Evolutionary conservation across 1,140 invertebrate species (phyloP).

Genomic region (Reticulitermes speratus): DNA sequence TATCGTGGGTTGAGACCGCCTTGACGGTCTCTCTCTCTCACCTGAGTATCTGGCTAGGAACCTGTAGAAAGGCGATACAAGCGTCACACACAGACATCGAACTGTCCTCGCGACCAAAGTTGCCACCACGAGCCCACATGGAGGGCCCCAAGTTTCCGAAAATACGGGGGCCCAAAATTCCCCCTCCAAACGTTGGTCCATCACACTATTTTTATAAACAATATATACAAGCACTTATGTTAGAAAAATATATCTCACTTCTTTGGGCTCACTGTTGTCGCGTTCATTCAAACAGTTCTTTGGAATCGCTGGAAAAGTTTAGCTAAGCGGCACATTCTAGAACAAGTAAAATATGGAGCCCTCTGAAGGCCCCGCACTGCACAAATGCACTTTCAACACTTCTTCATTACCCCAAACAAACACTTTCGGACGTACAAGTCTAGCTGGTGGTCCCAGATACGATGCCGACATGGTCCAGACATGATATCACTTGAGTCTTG

Average conservation of each 20-base stretch:
- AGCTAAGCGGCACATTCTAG: not conserved
- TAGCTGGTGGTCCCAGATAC: not conserved
- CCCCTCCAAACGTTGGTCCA: constrained; percentile 3
- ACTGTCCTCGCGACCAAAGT: constrained; percentile 29
- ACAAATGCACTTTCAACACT: constrained; percentile 13
- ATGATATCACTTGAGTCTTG: not conserved
- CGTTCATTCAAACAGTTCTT: not conserved
- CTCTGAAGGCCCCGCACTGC: not conserved
- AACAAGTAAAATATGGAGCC: constrained; percentile 1
- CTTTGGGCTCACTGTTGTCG: not conserved
- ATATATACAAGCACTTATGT: not conserved
- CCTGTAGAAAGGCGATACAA: constrained; percentile 32
- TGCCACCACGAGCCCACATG: constrained; percentile 20
- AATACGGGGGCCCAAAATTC: constrained; percentile 3
- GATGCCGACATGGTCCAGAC: not conserved
- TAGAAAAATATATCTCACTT: not conserved
- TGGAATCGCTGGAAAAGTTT: not conserved
- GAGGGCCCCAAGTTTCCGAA: not conserved
- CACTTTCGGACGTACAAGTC: not conserved
- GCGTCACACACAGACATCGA: constrained; percentile 25
- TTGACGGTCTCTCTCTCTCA: constrained; percentile 25
- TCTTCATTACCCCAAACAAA: not conserved
- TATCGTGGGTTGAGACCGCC: too few relatives aligned
- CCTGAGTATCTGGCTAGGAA: constrained; percentile 34
- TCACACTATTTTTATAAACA: not conserved